Percentiles rank a stretch among this genome's conserved stretches.
phyloP scores from a whole-genome alignment of 2,888 invertebrate genomes.

The Heliconius aoede region DNA sequence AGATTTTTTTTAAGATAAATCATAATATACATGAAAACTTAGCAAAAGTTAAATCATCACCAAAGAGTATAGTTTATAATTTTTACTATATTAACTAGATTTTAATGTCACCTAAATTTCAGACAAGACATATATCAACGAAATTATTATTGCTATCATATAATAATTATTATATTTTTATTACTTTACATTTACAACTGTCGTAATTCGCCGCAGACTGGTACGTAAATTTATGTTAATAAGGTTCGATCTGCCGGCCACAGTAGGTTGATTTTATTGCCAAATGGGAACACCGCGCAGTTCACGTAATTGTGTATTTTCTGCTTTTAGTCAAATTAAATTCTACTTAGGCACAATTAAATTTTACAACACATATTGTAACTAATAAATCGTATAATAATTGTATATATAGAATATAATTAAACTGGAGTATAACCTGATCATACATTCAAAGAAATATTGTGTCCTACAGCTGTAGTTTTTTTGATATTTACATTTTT shows the following conservation, averaged over 20 bases:
- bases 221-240: slow-evolving; percentile 75
- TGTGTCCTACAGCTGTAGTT: no score
- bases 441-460: no score
- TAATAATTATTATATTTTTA: slow-evolving; percentile 5
- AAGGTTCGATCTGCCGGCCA: slow-evolving; percentile 56
- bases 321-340: neutral
- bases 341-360: neutral
- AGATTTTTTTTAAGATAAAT: neutral
- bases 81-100: neutral
- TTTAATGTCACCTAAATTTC: slow-evolving; percentile 45
- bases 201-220: slow-evolving; percentile 69
- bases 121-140: neutral
- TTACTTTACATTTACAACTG: slow-evolving; percentile 15
- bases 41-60: neutral
- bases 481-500: no score
- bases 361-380: no score
- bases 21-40: neutral
- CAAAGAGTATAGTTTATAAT: neutral
- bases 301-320: slow-evolving; percentile 53
- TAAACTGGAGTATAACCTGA: neutral
- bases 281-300: slow-evolving; percentile 70
- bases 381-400: neutral
- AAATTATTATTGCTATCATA: neutral
- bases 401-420: neutral
- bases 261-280: slow-evolving; percentile 73